Evolutionary conservation across 2,113 vertebrate species (phyloP).

Genomic region (Silurus glanis): DNA sequence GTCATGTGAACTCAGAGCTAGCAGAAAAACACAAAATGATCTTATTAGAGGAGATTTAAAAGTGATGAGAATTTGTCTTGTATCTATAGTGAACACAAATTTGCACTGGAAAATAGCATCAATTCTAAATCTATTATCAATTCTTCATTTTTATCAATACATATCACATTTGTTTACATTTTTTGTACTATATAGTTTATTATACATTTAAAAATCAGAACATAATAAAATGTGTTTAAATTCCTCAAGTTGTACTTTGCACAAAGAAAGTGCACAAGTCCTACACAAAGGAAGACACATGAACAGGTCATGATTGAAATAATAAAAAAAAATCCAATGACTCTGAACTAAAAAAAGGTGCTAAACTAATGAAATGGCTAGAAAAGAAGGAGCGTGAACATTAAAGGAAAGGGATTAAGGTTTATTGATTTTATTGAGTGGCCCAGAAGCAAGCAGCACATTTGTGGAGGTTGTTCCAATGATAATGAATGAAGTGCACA

Average conservation of each 20-base stretch:
- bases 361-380: slow-evolving; percentile 21
- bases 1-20: neutral
- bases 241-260: neutral
- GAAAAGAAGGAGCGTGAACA: slow-evolving; percentile 41
- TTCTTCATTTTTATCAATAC: neutral
- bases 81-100: neutral
- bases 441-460: slow-evolving; percentile 34
- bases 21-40: neutral
- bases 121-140: neutral
- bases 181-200: neutral
- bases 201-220: neutral
- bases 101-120: neutral
- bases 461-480: slow-evolving; percentile 56
- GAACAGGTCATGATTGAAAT: neutral
- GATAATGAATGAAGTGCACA: slow-evolving; percentile 51
- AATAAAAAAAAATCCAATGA: neutral
- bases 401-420: slow-evolving; percentile 24
- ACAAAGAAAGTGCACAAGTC: neutral
- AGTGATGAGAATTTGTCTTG: neutral
- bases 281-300: neutral
- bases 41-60: neutral
- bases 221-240: neutral
- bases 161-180: neutral
- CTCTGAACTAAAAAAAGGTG: slow-evolving; percentile 17
- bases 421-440: slow-evolving; percentile 25